These are phyloP conservation scores for Microplitis deprimator DNA, from an alignment of 2,888 invertebrate species.

Conservation along the genomic window DNA sequence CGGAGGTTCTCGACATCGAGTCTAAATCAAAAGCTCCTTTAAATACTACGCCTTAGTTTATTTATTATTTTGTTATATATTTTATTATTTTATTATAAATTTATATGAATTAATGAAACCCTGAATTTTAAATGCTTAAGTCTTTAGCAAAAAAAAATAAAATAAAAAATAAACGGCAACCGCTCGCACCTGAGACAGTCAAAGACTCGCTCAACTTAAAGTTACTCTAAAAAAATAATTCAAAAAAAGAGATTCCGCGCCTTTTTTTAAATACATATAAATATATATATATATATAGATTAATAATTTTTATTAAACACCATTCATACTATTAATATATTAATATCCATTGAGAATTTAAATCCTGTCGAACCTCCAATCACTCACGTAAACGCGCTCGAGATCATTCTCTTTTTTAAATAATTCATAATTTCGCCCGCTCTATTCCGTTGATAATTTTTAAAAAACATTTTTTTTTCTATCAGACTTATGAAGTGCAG, in stretches of 20 bases:
- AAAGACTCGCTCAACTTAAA: background rate
- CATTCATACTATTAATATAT: slow-evolving; percentile 13
- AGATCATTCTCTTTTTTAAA: slow-evolving; percentile 12
- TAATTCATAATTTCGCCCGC: slow-evolving; percentile 28
- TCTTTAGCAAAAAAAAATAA: background rate
- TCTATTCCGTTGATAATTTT: slow-evolving; percentile 36
- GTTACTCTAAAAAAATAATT: background rate
- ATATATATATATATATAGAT: slow-evolving; percentile 28
- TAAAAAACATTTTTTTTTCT: slow-evolving; percentile 29
- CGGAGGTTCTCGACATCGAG: slow-evolving; percentile 66
- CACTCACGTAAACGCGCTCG: background rate
- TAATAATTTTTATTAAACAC: slow-evolving; percentile 9
- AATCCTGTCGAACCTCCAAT: background rate
- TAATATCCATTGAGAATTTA: slow-evolving; percentile 34
- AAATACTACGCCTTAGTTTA: background rate
- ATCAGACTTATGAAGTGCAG: slow-evolving; percentile 17
- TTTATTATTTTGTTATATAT: slow-evolving; percentile 14
- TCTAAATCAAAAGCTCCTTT: background rate
- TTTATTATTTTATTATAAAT: slow-evolving; percentile 12
- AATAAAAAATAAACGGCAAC: slow-evolving; percentile 11
- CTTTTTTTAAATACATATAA: background rate
- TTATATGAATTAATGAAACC: background rate
- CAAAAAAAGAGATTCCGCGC: background rate
- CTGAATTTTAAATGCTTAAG: background rate
- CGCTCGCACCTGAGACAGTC: slow-evolving; percentile 1